These are phyloP conservation scores for Drosophila sp. DNA, from an alignment of 1,140 invertebrate species.

Conservation along the genomic window DNA sequence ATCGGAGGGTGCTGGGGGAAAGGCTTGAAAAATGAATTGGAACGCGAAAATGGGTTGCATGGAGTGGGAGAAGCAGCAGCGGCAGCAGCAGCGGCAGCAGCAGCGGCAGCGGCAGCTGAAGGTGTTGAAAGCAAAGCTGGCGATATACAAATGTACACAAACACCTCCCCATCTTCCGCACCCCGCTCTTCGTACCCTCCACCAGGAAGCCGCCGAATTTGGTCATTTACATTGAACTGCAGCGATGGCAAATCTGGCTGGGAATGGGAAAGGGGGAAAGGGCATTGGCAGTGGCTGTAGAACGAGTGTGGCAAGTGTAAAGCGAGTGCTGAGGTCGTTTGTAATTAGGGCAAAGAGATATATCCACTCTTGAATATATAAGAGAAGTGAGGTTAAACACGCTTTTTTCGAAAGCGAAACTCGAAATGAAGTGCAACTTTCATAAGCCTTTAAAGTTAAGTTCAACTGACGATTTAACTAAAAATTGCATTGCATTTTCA, in stretches of 20 bases:
- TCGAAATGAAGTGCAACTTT: neutral
- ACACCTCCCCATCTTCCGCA: neutral
- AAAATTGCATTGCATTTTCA: no score
- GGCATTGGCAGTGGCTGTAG: neutral
- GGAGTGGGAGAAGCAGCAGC: neutral
- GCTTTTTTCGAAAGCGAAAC: slow-evolving; percentile 6
- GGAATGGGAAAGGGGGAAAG: neutral
- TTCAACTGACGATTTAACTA: no score
- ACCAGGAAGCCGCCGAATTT: neutral
- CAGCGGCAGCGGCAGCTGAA: slow-evolving; percentile 1
- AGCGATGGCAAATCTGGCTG: slow-evolving; percentile 9
- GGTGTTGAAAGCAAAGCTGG: slow-evolving; percentile 36
- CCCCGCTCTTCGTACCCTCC: neutral
- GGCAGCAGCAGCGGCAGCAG: no score
- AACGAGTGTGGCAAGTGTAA: neutral
- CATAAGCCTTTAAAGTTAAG: no score
- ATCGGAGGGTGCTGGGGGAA: neutral
- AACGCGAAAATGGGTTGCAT: slow-evolving; percentile 36
- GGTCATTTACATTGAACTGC: slow-evolving; percentile 23
- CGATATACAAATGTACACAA: slow-evolving; percentile 12
- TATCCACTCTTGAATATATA: neutral
- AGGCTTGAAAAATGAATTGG: slow-evolving; percentile 46
- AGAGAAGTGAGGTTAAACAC: slow-evolving; percentile 8
- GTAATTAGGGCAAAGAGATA: slow-evolving; percentile 23
- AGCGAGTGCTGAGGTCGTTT: neutral